phyloP scores from a whole-genome alignment of 2,888 invertebrate species.

The Drosophila borborema region DNA sequence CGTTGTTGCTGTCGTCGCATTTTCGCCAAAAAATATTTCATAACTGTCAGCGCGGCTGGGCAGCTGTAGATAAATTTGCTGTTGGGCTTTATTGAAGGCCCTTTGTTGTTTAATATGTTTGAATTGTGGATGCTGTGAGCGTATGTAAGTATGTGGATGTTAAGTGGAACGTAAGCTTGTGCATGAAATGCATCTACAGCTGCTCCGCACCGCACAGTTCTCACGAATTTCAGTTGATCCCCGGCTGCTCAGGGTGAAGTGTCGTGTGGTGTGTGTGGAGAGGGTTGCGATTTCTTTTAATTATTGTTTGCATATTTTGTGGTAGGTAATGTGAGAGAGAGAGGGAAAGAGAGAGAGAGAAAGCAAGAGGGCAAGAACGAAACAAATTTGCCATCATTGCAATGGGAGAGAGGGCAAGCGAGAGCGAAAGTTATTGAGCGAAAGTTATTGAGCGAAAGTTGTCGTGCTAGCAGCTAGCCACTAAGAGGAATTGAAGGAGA shows the following conservation, averaged over 20 bases:
- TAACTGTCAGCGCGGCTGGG: constrained; percentile 49
- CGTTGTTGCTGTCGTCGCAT: constrained; percentile 29
- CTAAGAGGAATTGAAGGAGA: neutral
- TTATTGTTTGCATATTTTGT: constrained; percentile 3
- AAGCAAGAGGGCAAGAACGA: neutral
- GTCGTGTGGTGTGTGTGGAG: constrained; percentile 1
- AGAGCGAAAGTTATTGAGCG: neutral
- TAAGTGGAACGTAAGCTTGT: constrained; percentile 49
- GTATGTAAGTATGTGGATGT: constrained; percentile 1
- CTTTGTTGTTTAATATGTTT: constrained; percentile 14
- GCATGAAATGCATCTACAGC: constrained; percentile 6
- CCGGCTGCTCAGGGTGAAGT: constrained; percentile 16
- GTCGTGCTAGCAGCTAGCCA: no score
- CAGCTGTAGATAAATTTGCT: constrained; percentile 55
- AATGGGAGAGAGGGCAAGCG: neutral
- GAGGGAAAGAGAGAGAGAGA: neutral
- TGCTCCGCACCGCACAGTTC: neutral
- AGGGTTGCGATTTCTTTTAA: no score
- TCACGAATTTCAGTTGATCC: constrained; percentile 39
- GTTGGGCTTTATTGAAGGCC: constrained; percentile 59
- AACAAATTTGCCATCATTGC: neutral
- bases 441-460: no score
- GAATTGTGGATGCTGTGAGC: constrained; percentile 16
- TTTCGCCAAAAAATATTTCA: constrained; percentile 61
- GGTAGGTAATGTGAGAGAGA: constrained; percentile 20